A percentile compares a stretch with the other conserved stretches of the same genome.
These are phyloP conservation scores for Scaptomyza graminum DNA, from an alignment of 1,140 invertebrate species.

Conservation along the genomic window DNA sequence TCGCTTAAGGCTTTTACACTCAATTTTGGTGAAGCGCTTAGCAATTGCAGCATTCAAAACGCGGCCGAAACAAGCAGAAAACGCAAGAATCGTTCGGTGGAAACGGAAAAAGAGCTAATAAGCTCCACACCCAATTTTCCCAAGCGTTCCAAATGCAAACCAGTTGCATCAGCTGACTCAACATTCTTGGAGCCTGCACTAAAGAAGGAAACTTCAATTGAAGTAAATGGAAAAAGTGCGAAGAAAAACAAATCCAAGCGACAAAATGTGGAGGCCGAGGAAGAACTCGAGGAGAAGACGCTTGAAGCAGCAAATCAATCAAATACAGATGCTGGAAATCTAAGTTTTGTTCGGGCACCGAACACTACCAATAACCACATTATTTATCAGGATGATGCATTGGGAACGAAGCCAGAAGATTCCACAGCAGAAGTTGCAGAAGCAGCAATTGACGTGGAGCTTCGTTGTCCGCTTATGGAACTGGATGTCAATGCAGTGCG, in stretches of 20 bases:
- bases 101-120: constrained; percentile 22
- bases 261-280: not conserved
- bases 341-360: not conserved
- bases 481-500: constrained; percentile 26
- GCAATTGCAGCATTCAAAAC: not conserved
- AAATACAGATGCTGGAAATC: not conserved
- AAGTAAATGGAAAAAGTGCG: not conserved
- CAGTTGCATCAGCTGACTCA: not conserved
- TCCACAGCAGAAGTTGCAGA: not conserved
- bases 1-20: constrained; percentile 54
- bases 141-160: constrained; percentile 49
- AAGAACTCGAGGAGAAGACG: not conserved
- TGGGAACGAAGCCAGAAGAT: not conserved
- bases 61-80: constrained; percentile 34
- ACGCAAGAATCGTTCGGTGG: constrained; percentile 43
- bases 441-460: constrained; percentile 7
- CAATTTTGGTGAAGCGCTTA: not conserved
- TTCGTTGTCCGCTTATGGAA: constrained; percentile 43
- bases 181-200: not conserved
- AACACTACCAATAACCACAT: constrained; percentile 7
- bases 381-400: constrained; percentile 9
- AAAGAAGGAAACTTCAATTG: not conserved
- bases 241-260: not conserved
- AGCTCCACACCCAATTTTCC: constrained; percentile 42
- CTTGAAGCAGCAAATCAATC: not conserved